A percentile compares a stretch with the other conserved stretches of the same genome.
phyloP scores from a whole-genome alignment of 2,797 vertebrate genomes.

The Pseudochaenichthys georgianus region DNA sequence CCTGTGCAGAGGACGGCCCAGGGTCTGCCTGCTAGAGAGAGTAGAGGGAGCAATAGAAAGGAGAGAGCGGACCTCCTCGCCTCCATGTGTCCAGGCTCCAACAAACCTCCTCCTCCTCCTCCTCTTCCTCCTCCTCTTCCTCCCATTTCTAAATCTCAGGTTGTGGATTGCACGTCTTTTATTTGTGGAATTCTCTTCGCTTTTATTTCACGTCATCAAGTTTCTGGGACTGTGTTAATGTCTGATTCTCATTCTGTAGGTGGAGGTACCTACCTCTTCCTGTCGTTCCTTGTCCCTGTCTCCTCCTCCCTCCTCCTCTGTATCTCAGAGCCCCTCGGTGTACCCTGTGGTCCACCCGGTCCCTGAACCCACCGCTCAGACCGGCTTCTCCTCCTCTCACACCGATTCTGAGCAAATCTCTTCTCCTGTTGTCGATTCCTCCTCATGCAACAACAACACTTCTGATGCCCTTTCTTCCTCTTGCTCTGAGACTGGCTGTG shows the following conservation, averaged over 20 bases:
- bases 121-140: slow-evolving; percentile 68
- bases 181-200: background rate
- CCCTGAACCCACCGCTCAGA: slow-evolving; percentile 68
- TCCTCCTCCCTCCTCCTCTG: slow-evolving; percentile 62
- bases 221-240: slow-evolving; percentile 56
- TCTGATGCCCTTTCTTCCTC: background rate
- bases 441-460: background rate
- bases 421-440: slow-evolving; percentile 1
- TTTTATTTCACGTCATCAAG: background rate
- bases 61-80: slow-evolving; percentile 92
- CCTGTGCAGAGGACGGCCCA: slow-evolving; percentile 87
- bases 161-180: slow-evolving; percentile 35
- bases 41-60: slow-evolving; percentile 92
- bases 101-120: slow-evolving; percentile 66
- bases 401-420: slow-evolving; percentile 12
- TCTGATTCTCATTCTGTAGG: slow-evolving; percentile 65
- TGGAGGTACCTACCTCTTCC: slow-evolving; percentile 37
- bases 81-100: slow-evolving; percentile 88
- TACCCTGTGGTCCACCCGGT: slow-evolving; percentile 67
- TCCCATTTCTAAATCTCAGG: slow-evolving; percentile 50
- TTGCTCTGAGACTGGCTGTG: background rate
- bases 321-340: slow-evolving; percentile 30
- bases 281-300: slow-evolving; percentile 55
- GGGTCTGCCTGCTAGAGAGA: slow-evolving; percentile 86
- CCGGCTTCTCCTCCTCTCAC: slow-evolving; percentile 54